Base-by-base conservation (phyloP, 1,140 invertebrate genomes). In the Apis dorsata region DNA sequence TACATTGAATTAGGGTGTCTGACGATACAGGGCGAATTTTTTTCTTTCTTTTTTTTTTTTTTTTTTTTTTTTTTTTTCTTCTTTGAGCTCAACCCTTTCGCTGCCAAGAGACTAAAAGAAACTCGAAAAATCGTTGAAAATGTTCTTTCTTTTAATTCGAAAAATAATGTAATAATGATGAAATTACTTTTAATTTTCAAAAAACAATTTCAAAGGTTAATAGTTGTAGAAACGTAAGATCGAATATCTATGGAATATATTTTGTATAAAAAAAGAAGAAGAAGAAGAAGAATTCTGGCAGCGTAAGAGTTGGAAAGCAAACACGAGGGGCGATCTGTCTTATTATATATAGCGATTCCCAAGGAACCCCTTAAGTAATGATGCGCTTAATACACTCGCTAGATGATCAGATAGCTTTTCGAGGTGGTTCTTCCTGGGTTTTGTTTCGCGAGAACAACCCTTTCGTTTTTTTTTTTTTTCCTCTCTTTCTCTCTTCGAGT, bases 401-500 rank as follows among this genome's bases (percentile, higher is more conserved):
- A 87, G 76, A 60, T 69, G 80, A 82, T 15, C 69, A 60, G 79
- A 49, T 75, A 80, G 78, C 28, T 55, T 68, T 51, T 24, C 60
- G 69, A 44, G 49, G 44, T 12, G 65, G 53, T 80, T 60, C 24
- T 81, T 83, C 84, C 89, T 90, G 88, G 89, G 82, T 63, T 49
- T 88, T 90, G 81, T 87, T 62, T 63, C 88, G 84, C 55, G 8
- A 57, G 28, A n/a, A 44, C 28, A 34, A 34, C 28, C 71, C 71
- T 74, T 81, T 69, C 55, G 21, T 49, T 69, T 69, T 44, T 51
- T 69, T 24, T 76, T 65, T 19, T 65, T 66, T 70, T 66, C 81
- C 53, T 75, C 69, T 53, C 49, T 77, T 85, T 79, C 75, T 85
- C 83, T 84, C 81, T 90, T 90, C 84, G 85, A 89, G 81, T 90